Conservation (phyloP, 2,888 invertebrate genomes). For the Acronicta alni region DNA sequence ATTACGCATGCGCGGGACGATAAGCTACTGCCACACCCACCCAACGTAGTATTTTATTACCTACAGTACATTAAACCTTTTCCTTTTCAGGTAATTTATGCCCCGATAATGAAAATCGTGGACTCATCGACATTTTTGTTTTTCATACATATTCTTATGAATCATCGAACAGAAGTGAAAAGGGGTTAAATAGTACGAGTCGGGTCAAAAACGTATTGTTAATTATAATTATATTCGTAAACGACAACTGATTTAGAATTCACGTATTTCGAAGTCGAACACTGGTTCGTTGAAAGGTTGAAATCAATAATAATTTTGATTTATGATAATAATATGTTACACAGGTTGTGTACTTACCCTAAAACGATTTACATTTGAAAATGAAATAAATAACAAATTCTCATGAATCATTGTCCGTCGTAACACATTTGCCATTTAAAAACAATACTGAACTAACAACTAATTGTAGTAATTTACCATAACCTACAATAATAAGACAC, state of each 20-base stretch:
- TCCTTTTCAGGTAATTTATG: conserved; percentile 35
- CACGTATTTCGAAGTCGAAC: not conserved
- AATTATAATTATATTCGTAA: conserved; percentile 27
- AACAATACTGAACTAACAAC: conserved; percentile 18
- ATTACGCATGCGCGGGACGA: conserved; percentile 39
- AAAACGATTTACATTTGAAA: conserved; percentile 18
- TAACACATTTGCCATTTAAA: conserved; percentile 30
- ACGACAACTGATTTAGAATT: conserved; percentile 8
- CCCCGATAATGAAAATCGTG: conserved; percentile 31
- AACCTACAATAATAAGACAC: conserved; percentile 33
- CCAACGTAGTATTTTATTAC: conserved; percentile 15
- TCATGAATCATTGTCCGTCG: conserved; percentile 33
- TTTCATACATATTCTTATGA: conserved; percentile 41
- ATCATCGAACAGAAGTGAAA: conserved; percentile 42
- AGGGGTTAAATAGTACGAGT: conserved; percentile 42
- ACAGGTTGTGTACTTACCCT: conserved; percentile 10
- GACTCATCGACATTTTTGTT: conserved; percentile 20
- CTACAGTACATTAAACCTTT: conserved; percentile 21
- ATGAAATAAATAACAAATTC: conserved; percentile 28
- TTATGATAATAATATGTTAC: conserved; percentile 27
- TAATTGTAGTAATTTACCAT: conserved; percentile 29
- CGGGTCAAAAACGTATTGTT: conserved; percentile 44
- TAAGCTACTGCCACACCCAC: conserved; percentile 42
- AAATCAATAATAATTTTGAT: conserved; percentile 22
- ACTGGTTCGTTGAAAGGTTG: conserved; percentile 6